These are phyloP conservation scores for Zingel zingel DNA, from an alignment of 2,113 vertebrate genomes.

Conservation along the genomic window DNA sequence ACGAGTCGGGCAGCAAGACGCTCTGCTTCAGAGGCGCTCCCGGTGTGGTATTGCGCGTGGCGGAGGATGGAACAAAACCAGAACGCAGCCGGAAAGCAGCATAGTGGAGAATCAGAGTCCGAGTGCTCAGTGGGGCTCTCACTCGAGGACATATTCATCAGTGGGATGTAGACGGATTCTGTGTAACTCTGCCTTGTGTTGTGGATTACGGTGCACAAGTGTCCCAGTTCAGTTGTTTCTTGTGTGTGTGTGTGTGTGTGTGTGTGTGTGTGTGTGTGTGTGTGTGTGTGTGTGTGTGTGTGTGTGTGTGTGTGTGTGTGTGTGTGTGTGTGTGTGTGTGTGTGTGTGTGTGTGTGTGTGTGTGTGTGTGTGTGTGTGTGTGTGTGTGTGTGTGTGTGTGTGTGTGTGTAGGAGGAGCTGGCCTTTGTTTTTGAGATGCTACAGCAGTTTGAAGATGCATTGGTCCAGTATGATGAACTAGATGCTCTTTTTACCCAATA, in stretches of 20 bases:
- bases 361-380: neutral
- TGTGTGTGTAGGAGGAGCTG: slow-evolving; percentile 90
- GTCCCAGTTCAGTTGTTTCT: neutral
- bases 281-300: slow-evolving; percentile 20
- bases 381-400: slow-evolving; percentile 14
- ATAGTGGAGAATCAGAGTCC: too few species aligned
- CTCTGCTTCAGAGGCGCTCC: too few species aligned
- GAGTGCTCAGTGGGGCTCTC: neutral
- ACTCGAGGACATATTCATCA: neutral
- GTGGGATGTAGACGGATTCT: neutral
- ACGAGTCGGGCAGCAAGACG: too few species aligned
- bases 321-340: neutral
- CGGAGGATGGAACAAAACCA: too few species aligned
- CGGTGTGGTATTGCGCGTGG: too few species aligned
- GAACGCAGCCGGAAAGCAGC: too few species aligned
- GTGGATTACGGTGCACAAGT: neutral
- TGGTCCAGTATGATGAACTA: slow-evolving; percentile 98
- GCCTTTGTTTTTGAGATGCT: slow-evolving; percentile 99
- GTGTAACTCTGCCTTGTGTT: neutral
- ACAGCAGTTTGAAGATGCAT: slow-evolving; percentile 97
- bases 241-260: neutral
- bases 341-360: neutral
- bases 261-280: neutral
- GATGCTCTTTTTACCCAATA: slow-evolving; percentile 99
- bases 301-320: slow-evolving; percentile 5